Evolutionary conservation across 2,113 vertebrate genomes (phyloP).

Genomic region (Hyperopisus bebe): DNA sequence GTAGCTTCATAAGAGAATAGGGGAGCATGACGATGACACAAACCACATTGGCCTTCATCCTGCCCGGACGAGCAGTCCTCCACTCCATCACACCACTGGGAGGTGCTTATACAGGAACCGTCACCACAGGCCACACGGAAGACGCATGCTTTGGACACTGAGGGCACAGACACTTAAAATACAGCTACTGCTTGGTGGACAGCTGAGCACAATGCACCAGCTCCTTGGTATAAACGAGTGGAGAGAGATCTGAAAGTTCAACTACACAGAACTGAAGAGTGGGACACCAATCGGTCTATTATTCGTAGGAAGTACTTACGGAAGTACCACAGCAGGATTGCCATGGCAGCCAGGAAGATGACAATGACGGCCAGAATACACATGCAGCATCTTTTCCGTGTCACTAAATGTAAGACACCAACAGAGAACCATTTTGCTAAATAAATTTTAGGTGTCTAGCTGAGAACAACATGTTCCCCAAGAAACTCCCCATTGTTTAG

Average conservation of each 20-base stretch:
- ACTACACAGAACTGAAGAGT: neutral
- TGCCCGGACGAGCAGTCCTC: constrained; percentile 44
- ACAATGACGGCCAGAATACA: constrained; percentile 33
- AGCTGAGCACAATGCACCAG: neutral
- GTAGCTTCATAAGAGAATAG: neutral
- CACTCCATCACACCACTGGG: constrained; percentile 54
- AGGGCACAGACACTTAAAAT: neutral
- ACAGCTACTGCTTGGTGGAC: neutral
- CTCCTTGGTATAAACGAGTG: neutral
- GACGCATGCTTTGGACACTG: constrained; percentile 42
- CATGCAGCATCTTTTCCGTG: constrained; percentile 31
- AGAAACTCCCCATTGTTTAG: neutral
- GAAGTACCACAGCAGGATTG: constrained; percentile 48
- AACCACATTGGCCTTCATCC: constrained; percentile 52
- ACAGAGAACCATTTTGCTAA: neutral
- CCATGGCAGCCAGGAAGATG: constrained; percentile 40
- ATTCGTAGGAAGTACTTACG: constrained; percentile 36
- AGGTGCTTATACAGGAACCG: constrained; percentile 42
- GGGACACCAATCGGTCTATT: neutral
- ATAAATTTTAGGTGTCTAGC: neutral
- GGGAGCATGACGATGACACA: neutral
- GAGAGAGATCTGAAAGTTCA: neutral
- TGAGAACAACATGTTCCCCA: neutral
- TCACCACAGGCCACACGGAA: constrained; percentile 43
- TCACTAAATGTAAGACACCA: constrained; percentile 26